Evolutionary conservation across 2,113 vertebrate genomes (phyloP).

Genomic region (Channa maculata): DNA sequence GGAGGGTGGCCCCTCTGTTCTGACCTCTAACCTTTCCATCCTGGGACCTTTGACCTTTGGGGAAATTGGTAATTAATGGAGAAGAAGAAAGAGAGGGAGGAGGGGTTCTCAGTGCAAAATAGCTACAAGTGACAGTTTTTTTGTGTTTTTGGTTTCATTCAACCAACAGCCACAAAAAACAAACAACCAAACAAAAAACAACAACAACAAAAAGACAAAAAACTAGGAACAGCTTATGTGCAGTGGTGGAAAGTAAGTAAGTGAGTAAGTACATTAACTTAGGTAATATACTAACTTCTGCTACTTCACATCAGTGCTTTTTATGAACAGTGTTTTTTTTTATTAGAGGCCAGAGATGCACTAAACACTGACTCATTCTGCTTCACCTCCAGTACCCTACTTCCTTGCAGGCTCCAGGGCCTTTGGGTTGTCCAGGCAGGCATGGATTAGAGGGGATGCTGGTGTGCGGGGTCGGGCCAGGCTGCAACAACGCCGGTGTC

Average conservation of each 20-base stretch:
- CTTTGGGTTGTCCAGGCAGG: slow-evolving; percentile 35
- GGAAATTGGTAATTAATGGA: not conserved
- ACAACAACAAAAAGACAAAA: no score
- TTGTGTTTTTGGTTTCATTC: no score
- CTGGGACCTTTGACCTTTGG: slow-evolving; percentile 45
- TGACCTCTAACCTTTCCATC: not conserved
- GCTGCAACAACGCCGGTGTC: slow-evolving; percentile 66
- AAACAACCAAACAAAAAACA: no score
- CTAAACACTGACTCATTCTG: slow-evolving; percentile 29
- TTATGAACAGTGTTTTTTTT: not conserved
- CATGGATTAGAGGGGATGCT: slow-evolving; percentile 63
- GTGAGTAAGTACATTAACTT: no score
- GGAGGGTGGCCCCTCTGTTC: slow-evolving; percentile 61
- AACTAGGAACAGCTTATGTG: no score
- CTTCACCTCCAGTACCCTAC: slow-evolving; percentile 63
- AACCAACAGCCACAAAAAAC: no score
- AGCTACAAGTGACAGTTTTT: no score
- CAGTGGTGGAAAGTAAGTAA: no score
- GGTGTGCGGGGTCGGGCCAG: slow-evolving; percentile 59
- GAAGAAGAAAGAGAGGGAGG: not conserved
- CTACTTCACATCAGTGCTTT: no score
- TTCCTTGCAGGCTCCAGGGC: slow-evolving; percentile 47
- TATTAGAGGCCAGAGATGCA: not conserved
- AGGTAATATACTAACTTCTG: no score
- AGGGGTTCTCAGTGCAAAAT: no score